A percentile compares a stretch with the other conserved stretches of the same genome.
These are phyloP conservation scores for Hyalella azteca DNA, from an alignment of 2,888 invertebrate genomes.

Conservation along the genomic window DNA sequence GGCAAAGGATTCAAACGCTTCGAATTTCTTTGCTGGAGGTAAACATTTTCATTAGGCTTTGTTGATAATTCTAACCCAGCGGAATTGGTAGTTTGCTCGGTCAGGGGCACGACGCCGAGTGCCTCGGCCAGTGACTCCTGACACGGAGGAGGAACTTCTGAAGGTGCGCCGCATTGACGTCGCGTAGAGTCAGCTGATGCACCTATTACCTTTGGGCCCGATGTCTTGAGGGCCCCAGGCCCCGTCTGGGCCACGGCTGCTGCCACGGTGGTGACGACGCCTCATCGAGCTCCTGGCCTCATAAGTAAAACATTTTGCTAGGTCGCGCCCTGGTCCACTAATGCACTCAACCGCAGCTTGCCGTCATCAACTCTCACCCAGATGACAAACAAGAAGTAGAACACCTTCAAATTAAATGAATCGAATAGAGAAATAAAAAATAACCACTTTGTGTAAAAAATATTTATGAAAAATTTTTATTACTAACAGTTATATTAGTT, in stretches of 20 bases:
- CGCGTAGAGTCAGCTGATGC: neutral
- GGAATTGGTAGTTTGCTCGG: no score
- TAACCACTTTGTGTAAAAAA: neutral
- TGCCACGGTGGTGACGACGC: conserved; percentile 29
- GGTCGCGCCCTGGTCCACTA: neutral
- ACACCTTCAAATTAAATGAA: neutral
- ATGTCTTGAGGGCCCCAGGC: conserved; percentile 13
- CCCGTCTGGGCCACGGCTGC: conserved; percentile 28
- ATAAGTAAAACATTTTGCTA: neutral
- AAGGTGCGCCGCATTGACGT: neutral
- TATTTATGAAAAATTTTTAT: neutral
- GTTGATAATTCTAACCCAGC: no score
- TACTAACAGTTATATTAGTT: no score
- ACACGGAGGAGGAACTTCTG: neutral
- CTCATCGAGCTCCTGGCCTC: conserved; percentile 18
- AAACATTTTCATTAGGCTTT: no score
- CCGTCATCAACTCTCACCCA: neutral
- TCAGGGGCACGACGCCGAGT: no score
- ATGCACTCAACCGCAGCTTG: neutral
- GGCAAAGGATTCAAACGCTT: no score
- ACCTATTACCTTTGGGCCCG: neutral
- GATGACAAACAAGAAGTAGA: neutral
- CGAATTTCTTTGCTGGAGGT: no score
- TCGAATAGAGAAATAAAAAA: neutral
- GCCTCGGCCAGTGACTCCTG: no score